Conservation (phyloP, 2,888 invertebrate species). For the Rotaria macrura region DNA sequence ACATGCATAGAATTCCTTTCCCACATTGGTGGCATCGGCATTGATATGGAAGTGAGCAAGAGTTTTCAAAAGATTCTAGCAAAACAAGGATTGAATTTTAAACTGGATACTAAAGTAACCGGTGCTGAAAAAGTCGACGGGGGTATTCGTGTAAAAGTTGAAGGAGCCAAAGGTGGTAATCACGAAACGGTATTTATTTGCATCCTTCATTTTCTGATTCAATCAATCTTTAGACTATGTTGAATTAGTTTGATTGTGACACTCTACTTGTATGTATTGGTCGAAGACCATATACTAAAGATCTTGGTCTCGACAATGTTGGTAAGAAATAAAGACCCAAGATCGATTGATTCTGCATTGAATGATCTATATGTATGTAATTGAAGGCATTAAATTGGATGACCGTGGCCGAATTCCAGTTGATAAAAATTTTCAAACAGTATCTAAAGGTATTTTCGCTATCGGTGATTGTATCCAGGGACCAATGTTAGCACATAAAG, state of each 20-base stretch:
- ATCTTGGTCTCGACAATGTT: constrained; percentile 78
- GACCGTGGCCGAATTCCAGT: constrained; percentile 87
- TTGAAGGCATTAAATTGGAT: constrained; percentile 66
- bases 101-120: constrained; percentile 78
- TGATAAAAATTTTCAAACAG: constrained; percentile 76
- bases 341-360: no score
- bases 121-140: constrained; percentile 57
- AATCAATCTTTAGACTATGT: no score
- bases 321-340: constrained; percentile 43
- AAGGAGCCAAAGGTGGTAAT: constrained; percentile 54
- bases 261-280: constrained; percentile 86
- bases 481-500: constrained; percentile 99
- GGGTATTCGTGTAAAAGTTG: constrained; percentile 50
- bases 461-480: constrained; percentile 97
- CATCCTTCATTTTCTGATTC: constrained; percentile 35
- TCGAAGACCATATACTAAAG: constrained; percentile 78
- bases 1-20: constrained; percentile 85
- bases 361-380: no score
- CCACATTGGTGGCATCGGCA: constrained; percentile 65
- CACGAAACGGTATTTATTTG: constrained; percentile 62
- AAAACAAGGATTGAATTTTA: constrained; percentile 81
- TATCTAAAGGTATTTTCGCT: constrained; percentile 64
- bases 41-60: constrained; percentile 87
- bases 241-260: constrained; percentile 68
- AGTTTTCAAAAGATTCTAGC: constrained; percentile 74